Base-by-base conservation (phyloP, 1,140 invertebrate species). In the Anastrepha obliqua region DNA sequence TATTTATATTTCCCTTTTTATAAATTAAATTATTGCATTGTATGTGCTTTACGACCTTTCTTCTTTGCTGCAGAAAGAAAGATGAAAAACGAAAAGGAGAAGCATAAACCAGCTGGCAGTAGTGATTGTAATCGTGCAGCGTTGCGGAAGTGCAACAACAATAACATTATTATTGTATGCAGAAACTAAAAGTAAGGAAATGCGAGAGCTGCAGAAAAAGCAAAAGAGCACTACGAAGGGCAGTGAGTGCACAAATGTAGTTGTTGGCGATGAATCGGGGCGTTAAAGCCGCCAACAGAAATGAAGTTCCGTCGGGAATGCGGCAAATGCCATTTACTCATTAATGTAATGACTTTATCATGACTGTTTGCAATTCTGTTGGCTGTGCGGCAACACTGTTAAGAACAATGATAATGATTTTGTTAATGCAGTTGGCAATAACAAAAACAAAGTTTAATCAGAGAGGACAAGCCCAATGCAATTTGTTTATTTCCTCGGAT, bases 311-410 rank as follows among this genome's bases (percentile, higher is more conserved):
- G 47, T 51, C 55, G 74, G 9, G 59, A 51, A 81, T 81, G 47
- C 9, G 62, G 42, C 15, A 87, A 87, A 87, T 81, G 29, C 78
- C 58, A 87, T 87, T 87, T 87, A 62, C 70, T 74, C 87, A 87
- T 78, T 87, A 87, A 87, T 87, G 59, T 87, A 87, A 87, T 87
- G 86, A 78, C 64, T 87, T 87, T 29, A 67, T 42, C 62, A 67
- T 70, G 55, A 86, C 55, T 60, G 11, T 20, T 39, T 86, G 29
- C 29, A 42, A 74, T 44, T 29, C 67, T 74, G 67, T 6, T 74
- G 67, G 9, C 67, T 47, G 3, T 60, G n/a, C 59, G 44, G 20
- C 1, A 55, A 55, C 44, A 67, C 9, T 39, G 39, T 13, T 44
- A 42, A 74, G 39, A 42, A 44, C 17, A 42, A 15, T 47, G 67